Percentiles rank a stretch among this genome's conserved stretches.
These are phyloP conservation scores for Plumapathes pennacea DNA, from an alignment of 92 coral and sea anemone genomes.

Conservation along the genomic window DNA sequence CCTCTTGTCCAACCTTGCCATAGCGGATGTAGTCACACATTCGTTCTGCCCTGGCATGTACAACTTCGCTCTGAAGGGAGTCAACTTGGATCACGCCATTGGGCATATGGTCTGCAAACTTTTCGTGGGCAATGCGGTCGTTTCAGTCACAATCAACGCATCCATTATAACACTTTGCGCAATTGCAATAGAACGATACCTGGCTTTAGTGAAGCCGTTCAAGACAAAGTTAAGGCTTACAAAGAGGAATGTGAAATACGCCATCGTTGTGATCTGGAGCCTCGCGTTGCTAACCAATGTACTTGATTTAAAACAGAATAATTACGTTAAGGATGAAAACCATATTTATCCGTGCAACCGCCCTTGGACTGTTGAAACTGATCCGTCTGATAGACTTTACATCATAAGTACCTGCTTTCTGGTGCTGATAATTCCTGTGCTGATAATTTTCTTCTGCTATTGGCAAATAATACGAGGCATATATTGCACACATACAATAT, in stretches of 20 bases:
- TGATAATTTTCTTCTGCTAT: slow-evolving; percentile 3
- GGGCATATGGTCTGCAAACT: slow-evolving; percentile 29
- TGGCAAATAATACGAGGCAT: background rate
- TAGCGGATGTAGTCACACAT: slow-evolving; percentile 14
- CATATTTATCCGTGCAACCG: slow-evolving; percentile 11
- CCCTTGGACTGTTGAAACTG: slow-evolving; percentile 10
- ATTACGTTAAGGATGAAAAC: background rate
- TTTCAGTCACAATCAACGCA: slow-evolving; percentile 12
- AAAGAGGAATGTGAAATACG: background rate
- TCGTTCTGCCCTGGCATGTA: slow-evolving; percentile 18
- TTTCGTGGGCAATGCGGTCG: slow-evolving; percentile 18
- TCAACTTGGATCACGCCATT: background rate
- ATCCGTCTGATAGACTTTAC: slow-evolving; percentile 5
- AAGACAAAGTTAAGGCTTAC: slow-evolving; percentile 3
- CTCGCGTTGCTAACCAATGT: background rate
- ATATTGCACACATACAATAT: slow-evolving; percentile 20
- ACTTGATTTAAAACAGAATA: slow-evolving; percentile 13
- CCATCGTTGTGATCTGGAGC: background rate
- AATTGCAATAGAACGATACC: slow-evolving; percentile 33
- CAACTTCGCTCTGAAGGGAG: slow-evolving; percentile 6
- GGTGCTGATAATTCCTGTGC: slow-evolving; percentile 9
- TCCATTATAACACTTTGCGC: slow-evolving; percentile 15
- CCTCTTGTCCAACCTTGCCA: slow-evolving; percentile 10
- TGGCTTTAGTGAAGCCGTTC: slow-evolving; percentile 34
- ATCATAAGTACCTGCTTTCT: slow-evolving; percentile 21